These are phyloP conservation scores for Amblyopsis hoosieri DNA, from an alignment of 2,797 vertebrate genomes.

Conservation along the genomic window DNA sequence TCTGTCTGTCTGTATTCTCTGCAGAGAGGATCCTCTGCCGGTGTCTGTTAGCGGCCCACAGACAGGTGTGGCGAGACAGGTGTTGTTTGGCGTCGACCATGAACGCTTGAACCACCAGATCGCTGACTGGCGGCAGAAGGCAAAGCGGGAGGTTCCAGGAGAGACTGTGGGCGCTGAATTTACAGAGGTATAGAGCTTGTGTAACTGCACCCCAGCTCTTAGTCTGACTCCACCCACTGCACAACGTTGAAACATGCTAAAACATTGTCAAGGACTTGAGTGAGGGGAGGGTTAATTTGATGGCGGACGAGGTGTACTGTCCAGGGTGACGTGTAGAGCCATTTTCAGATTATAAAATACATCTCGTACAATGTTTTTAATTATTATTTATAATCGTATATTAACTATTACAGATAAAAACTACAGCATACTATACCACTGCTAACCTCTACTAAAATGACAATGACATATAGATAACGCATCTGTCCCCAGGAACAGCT, in stretches of 20 bases:
- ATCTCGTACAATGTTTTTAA: background rate
- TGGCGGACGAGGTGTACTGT: too few species aligned
- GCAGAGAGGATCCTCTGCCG: conserved; percentile 28
- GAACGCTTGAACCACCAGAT: conserved; percentile 80
- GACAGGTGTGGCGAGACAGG: conserved; percentile 4
- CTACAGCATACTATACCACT: too few species aligned
- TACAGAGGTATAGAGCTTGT: conserved; percentile 31
- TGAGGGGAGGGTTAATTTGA: too few species aligned
- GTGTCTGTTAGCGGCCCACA: background rate
- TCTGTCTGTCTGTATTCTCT: conserved; percentile 3
- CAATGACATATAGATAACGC: too few species aligned
- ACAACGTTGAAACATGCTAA: background rate
- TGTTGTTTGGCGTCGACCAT: conserved; percentile 81
- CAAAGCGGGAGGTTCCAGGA: conserved; percentile 16
- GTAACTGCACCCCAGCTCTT: background rate
- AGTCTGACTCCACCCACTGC: background rate
- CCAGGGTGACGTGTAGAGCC: too few species aligned
- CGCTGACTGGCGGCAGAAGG: conserved; percentile 77
- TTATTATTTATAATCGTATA: background rate
- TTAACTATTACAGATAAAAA: too few species aligned
- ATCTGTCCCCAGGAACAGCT: conserved; percentile 38
- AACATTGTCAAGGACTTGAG: too few species aligned
- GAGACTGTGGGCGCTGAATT: conserved; percentile 5
- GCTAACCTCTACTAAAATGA: background rate
- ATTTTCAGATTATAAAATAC: too few species aligned